Evolutionary conservation across 2,113 vertebrate species (phyloP).

Genomic region (Limanda limanda): DNA sequence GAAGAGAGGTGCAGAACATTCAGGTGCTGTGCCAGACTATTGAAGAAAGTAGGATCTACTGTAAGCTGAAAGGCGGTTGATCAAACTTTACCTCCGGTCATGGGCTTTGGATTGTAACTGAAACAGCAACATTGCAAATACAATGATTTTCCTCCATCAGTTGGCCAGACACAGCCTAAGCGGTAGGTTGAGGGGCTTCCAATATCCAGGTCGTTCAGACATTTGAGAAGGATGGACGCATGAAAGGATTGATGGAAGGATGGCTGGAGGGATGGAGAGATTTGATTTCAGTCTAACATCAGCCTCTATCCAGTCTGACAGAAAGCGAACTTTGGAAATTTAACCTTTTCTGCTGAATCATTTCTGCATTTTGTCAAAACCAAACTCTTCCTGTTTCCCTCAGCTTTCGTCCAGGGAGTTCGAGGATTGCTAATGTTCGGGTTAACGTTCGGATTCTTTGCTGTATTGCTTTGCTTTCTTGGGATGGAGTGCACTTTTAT

Average conservation of each 20-base stretch:
- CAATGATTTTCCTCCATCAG: too few species aligned
- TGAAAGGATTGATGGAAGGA: background rate
- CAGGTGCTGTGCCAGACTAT: too few species aligned
- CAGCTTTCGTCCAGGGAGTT: constrained; percentile 79
- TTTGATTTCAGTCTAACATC: background rate
- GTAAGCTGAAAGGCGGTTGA: too few species aligned
- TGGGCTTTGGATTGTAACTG: too few species aligned
- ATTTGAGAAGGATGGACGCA: too few species aligned
- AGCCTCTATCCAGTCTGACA: background rate
- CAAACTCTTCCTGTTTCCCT: constrained; percentile 10
- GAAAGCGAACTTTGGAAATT: background rate
- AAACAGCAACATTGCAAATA: too few species aligned
- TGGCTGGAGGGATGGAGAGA: background rate
- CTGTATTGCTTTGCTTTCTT: constrained; percentile 72
- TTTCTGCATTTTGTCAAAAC: background rate
- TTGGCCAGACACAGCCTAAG: too few species aligned
- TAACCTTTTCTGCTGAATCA: background rate
- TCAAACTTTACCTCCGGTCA: too few species aligned
- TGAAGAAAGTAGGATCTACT: too few species aligned
- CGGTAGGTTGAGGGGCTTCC: too few species aligned
- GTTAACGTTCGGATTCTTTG: constrained; percentile 74
- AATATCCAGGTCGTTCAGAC: too few species aligned
- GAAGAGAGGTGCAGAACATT: too few species aligned
- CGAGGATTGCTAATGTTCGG: constrained; percentile 78
- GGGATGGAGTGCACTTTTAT: constrained; percentile 86